Evolutionary conservation across 2,797 vertebrate genomes (phyloP), one percentile per base, ranked within the genome.

Genomic region (Scarus forsteni): DNA sequence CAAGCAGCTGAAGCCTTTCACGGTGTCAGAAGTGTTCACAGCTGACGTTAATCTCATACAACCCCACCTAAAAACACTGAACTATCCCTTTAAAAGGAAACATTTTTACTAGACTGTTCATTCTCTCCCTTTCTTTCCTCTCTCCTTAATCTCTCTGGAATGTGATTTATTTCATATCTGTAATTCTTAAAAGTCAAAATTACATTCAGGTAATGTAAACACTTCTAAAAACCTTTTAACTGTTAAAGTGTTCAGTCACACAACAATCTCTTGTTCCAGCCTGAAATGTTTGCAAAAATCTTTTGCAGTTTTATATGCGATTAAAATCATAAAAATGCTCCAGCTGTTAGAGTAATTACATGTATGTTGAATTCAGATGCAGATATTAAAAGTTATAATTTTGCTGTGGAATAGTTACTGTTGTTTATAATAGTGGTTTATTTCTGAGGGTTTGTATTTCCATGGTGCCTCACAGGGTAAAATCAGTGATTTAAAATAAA

Each of bases 401-500:
- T 5, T 39, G 19, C 36, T 54, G 1, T 36, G 10, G 48, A 18
- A 6, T 1, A 2, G 12, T 34, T 35, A 55, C 18, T 55, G 9
- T 53, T 55, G 9, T 53, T 3, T 38, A 8, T 3, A 48, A 27
- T n/a, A n/a, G 43, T 0, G 0, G 43, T 80, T 14, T 15, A 60
- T 54, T 66, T 51, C 7, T 49, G 1, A 39, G 7, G 35, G 8
- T 54, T 3, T 19, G 48, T 1, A 27, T 60, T 56, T 68, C 79
- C n/a, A 38, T 43, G 7, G 27, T 59, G 42, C 73, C 45, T 76
- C 43, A 48, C 16, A 7, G 51, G 5, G 43, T 14, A 18, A 15
- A 70, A 58, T 58, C 15, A 42, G 10, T 8, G 51, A n/a, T 49
- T 40, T 63, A 43, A 38, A 85, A 80, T 80, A 80, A 80, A 85